Evolutionary conservation across 2,888 invertebrate species (phyloP), one percentile per base, ranked within the genome.

Genomic region (Trilocha varians): DNA sequence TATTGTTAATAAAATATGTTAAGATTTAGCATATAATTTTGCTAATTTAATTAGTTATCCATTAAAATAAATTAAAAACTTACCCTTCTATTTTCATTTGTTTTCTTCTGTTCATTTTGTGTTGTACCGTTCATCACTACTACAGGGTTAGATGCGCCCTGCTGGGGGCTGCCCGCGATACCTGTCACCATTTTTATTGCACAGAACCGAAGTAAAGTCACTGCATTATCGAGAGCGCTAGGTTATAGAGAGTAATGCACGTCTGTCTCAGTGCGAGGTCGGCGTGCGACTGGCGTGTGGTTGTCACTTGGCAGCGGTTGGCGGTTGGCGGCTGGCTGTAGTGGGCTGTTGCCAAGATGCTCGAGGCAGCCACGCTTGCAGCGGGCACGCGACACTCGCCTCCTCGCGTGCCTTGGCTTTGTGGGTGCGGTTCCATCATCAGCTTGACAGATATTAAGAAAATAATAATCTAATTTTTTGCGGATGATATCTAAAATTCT

Each of bases 71-170:
- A 18, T 18, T 8, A 5, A 18, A 18, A 44, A 70, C 79, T 70
- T 45, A 87, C 86, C 65, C 86, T 69, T 61, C 86, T 72, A 52
- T 78, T 80, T 60, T 84, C 85, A 42, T 72, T 68, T 13, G 71
- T 53, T 55, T 80, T 80, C 55, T 80, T 77, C 63, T 71, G 73
- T 39, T 79, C 77, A 37, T 49, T 50, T 52, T 57, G 57, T 36
- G 57, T 62, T 38, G 75, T 60, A 39, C 72, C 55, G 44, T 57
- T 65, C 77, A 77, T 76, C 49, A 63, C 75, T 51, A 48, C 49
- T 46, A 49, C 64, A 16, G 69, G 57, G 57, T 64, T 70, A 13
- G 70, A 52, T 39, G 54, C 62, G 51, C 69, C 65, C 65, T 67
- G 69, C 57, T 72, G 77, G 40, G 66, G 71, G 54, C 62, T 66